Evolutionary conservation across 2,797 vertebrate genomes (phyloP), one percentile per base, ranked within the genome.

Genomic region (Microctenopoma steveboyesi): DNA sequence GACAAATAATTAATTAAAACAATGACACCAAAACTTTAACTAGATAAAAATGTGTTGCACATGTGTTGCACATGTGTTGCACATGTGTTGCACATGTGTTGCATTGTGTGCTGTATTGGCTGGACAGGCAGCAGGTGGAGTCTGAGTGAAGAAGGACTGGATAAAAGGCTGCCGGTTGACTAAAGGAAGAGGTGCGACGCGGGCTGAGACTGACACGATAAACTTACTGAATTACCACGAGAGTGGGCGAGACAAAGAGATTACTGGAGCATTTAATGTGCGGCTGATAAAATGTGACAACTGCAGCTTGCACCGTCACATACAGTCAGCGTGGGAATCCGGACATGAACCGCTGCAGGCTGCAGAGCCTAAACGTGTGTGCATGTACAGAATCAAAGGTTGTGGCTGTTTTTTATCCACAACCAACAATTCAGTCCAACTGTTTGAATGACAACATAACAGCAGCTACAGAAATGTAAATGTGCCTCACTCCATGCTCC

Each of bases 281-380:
- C 37, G 64, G 46, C 63, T 75, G 68, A 56, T 56, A 69, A 8
- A 67, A 76, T 45, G 15, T 8, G 57, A 64, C 52, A 69, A 69
- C 54, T 42, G 50, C 14, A 57, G 39, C 53, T 64, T 39, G 52
- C 37, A 60, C 52, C 16, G 91, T 95, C 95, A 94, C 94, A 93
- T 90, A 87, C 80, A 73, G 79, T 92, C 72, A 85, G 92, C 55
- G 93, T 83, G 83, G 64, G 39, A 48, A 70, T 54, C 40, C 50
- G 72, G 76, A 74, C 64, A 61, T 52, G 40, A 70, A 54, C 46
- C 22, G 49, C 81, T 67, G 43, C 61, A 64, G 81, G 76, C 53
- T 22, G 5, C 9, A 55, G 50, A 75, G 16, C 58, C 27, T 59
- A 6, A 63, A 56, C 64, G 16, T 90, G 85, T 65, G 80, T 93